These are phyloP conservation scores for Plumapathes pennacea DNA, from an alignment of 92 coral and sea anemone species.

Conservation along the genomic window DNA sequence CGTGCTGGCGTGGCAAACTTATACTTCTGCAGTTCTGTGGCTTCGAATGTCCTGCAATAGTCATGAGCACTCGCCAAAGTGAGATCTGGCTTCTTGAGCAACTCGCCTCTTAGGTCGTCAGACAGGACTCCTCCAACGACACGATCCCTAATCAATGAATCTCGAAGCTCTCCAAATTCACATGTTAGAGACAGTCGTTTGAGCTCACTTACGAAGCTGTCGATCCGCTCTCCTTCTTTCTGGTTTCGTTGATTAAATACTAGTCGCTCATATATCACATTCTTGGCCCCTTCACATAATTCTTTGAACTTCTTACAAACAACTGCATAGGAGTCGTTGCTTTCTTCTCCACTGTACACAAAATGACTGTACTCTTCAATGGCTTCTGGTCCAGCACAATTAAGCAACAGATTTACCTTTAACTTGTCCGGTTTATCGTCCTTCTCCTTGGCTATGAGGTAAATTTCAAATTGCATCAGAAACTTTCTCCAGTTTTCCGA, in stretches of 20 bases:
- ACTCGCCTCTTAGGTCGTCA: conserved; percentile 47
- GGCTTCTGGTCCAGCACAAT: conserved; percentile 55
- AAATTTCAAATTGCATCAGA: conserved; percentile 41
- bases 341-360: conserved; percentile 27
- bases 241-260: conserved; percentile 55
- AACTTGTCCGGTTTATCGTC: conserved; percentile 35
- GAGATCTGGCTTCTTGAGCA: conserved; percentile 57
- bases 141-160: conserved; percentile 58
- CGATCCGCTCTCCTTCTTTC: conserved; percentile 56
- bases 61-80: conserved; percentile 56
- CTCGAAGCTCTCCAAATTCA: conserved; percentile 56
- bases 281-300: conserved; percentile 41
- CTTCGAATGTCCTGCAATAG: conserved; percentile 58
- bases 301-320: conserved; percentile 45
- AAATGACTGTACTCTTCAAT: conserved; percentile 56
- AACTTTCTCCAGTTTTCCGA: conserved; percentile 59
- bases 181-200: conserved; percentile 49
- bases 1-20: conserved; percentile 3
- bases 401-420: conserved; percentile 42
- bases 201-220: conserved; percentile 55
- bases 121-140: conserved; percentile 63
- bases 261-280: conserved; percentile 50
- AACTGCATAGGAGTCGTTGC: conserved; percentile 21
- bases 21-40: conserved; percentile 33
- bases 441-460: conserved; percentile 38